Percentiles rank a stretch among this genome's conserved stretches.
phyloP scores from a whole-genome alignment of 1,140 invertebrate genomes.

The Andrena cerasifolii region DNA sequence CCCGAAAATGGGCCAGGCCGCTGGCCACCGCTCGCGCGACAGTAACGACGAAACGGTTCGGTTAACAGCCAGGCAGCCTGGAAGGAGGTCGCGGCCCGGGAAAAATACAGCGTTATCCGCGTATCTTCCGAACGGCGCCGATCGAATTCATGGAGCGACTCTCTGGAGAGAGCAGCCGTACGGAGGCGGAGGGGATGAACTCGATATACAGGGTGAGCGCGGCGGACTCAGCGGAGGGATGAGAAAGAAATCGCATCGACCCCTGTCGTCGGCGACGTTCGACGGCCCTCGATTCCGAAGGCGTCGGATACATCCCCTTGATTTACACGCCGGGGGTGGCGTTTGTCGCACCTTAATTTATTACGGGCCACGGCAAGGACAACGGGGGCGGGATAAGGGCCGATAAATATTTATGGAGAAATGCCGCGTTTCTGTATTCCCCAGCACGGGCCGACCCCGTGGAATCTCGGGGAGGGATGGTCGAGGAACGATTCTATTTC shows the following conservation, averaged over 20 bases:
- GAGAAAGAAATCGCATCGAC: slow-evolving; percentile 15
- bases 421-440: not conserved
- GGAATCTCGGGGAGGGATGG: not conserved
- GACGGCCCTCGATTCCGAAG: not conserved
- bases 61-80: slow-evolving; percentile 37
- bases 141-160: slow-evolving; percentile 56
- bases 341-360: slow-evolving; percentile 20
- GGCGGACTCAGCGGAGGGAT: not conserved
- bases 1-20: no score
- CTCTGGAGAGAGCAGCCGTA: slow-evolving; percentile 43
- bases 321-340: not conserved
- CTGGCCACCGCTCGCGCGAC: slow-evolving; percentile 41
- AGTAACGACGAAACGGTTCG: slow-evolving; percentile 45
- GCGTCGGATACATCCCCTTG: not conserved
- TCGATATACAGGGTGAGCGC: slow-evolving; percentile 11
- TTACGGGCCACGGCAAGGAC: not conserved
- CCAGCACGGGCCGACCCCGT: no score
- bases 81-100: slow-evolving; percentile 45
- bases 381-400: slow-evolving; percentile 6
- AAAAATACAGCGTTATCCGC: slow-evolving; percentile 58
- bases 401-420: slow-evolving; percentile 44
- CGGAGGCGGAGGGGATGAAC: not conserved
- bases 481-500: slow-evolving; percentile 13
- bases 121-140: slow-evolving; percentile 30
- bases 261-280: not conserved